Conservation (phyloP, 2,888 invertebrate genomes). For the Nineta flava region DNA sequence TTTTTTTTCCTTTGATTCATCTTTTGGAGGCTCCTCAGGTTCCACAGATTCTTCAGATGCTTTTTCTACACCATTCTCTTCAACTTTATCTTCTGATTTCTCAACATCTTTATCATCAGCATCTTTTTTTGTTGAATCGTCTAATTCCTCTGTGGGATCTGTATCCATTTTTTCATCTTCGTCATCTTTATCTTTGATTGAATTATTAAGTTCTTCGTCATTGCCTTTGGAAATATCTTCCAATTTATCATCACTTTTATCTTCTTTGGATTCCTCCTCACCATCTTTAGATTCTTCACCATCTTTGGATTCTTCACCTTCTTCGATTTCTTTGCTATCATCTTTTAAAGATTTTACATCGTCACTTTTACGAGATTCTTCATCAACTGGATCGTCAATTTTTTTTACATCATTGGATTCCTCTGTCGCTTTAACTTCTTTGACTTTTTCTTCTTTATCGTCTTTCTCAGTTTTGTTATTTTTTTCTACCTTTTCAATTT, state of each 20-base stretch:
- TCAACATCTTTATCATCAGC: slow-evolving; percentile 12
- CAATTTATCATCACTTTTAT: slow-evolving; percentile 8
- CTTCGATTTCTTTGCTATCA: slow-evolving; percentile 17
- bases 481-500: slow-evolving; percentile 8
- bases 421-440: slow-evolving; percentile 16
- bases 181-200: slow-evolving; percentile 10
- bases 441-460: slow-evolving; percentile 17
- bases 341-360: slow-evolving; percentile 23
- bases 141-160: slow-evolving; percentile 10
- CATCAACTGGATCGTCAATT: slow-evolving; percentile 17
- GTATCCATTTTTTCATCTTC: slow-evolving; percentile 11
- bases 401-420: slow-evolving; percentile 14
- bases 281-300: slow-evolving; percentile 25
- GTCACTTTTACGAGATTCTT: slow-evolving; percentile 31
- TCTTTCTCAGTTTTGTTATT: slow-evolving; percentile 12
- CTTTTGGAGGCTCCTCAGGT: slow-evolving; percentile 7
- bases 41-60: slow-evolving; percentile 7
- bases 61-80: slow-evolving; percentile 10
- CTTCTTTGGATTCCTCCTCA: slow-evolving; percentile 18
- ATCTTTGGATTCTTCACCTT: slow-evolving; percentile 29
- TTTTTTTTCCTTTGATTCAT: slow-evolving; percentile 12
- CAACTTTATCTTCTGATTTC: slow-evolving; percentile 12
- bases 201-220: slow-evolving; percentile 9
- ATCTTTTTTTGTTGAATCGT: slow-evolving; percentile 9
- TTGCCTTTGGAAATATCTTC: slow-evolving; percentile 7